Evolutionary conservation across 2,113 vertebrate species (phyloP).

Genomic region (Anoura caudifer): DNA sequence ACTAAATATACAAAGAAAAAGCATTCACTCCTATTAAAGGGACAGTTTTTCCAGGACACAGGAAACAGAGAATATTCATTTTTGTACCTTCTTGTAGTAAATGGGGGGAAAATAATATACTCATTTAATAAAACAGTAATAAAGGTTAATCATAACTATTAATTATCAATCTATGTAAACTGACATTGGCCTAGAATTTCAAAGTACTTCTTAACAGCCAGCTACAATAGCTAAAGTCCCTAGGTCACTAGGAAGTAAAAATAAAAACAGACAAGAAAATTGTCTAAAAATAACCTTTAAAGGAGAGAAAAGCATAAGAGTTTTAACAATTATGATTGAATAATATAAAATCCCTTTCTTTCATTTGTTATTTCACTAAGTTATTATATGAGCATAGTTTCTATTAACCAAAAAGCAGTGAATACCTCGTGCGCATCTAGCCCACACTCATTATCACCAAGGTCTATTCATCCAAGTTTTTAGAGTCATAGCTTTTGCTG

Average conservation of each 20-base stretch:
- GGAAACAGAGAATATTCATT: background rate
- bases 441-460: background rate
- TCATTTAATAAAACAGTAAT: background rate
- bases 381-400: background rate
- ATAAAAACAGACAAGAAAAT: background rate
- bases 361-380: background rate
- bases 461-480: background rate
- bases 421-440: background rate
- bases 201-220: background rate
- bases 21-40: background rate
- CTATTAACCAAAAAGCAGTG: background rate
- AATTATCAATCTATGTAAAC: background rate
- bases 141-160: conserved; percentile 4
- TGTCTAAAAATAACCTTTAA: conserved; percentile 14
- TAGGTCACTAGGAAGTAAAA: background rate
- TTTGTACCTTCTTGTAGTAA: background rate
- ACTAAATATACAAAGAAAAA: conserved; percentile 27
- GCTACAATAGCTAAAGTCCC: background rate
- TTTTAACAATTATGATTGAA: background rate
- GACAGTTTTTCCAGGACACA: background rate
- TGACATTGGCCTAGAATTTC: conserved; percentile 15
- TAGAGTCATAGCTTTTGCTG: background rate
- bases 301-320: background rate
- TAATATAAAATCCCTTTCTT: background rate
- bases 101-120: background rate